Conservation (phyloP, 1,140 invertebrate species). For the Drosophila novamexicana region DNA sequence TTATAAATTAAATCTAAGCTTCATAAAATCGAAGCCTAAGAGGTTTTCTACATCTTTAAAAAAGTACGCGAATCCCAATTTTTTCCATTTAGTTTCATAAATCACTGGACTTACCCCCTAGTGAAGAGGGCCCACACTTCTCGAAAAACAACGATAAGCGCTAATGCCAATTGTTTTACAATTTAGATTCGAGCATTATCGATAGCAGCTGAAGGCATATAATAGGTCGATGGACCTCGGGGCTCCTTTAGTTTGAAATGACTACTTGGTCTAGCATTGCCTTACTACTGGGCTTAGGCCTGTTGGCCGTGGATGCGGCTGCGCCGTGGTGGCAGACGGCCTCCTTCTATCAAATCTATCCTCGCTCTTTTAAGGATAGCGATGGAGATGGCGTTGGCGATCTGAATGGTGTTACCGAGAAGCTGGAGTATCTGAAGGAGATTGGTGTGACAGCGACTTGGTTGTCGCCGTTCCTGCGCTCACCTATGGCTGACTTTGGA, state of each 20-base stretch:
- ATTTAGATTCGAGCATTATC: slow-evolving; percentile 28
- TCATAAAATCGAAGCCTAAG: background rate
- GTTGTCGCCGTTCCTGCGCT: slow-evolving; percentile 90
- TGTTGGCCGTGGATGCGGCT: slow-evolving; percentile 51
- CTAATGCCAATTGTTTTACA: slow-evolving; percentile 54
- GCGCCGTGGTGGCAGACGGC: slow-evolving; percentile 89
- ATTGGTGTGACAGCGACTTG: slow-evolving; percentile 87
- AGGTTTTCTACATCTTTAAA: background rate
- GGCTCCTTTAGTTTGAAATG: slow-evolving; percentile 56
- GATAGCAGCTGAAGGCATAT: slow-evolving; percentile 44
- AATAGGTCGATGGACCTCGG: slow-evolving; percentile 38
- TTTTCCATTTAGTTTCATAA: slow-evolving; percentile 3
- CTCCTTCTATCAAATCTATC: slow-evolving; percentile 89
- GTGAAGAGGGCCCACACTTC: background rate
- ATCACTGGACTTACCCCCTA: slow-evolving; percentile 13
- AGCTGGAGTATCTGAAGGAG: slow-evolving; percentile 86
- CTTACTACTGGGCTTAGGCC: slow-evolving; percentile 52
- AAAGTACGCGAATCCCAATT: background rate
- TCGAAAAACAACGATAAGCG: slow-evolving; percentile 51
- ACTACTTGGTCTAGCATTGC: slow-evolving; percentile 49
- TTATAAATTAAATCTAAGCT: background rate
- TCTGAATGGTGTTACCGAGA: slow-evolving; percentile 85
- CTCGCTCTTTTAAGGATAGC: slow-evolving; percentile 89
- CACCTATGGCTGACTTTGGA: slow-evolving; percentile 88
- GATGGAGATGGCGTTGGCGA: slow-evolving; percentile 89